phyloP scores from a whole-genome alignment of 1,140 invertebrate species.

The Drosophila orena region DNA sequence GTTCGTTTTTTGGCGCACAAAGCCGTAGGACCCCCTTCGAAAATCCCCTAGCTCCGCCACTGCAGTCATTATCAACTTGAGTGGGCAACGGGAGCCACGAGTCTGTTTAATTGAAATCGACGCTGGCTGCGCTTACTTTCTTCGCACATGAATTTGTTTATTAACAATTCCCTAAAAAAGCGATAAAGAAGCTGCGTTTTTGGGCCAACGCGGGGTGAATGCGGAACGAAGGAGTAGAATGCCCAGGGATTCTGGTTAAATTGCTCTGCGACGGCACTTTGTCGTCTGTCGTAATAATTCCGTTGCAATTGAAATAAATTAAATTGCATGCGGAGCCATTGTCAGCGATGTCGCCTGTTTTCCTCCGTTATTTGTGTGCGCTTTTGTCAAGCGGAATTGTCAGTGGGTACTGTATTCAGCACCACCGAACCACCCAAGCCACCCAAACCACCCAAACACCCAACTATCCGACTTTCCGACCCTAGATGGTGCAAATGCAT shows the following conservation, averaged over 20 bases:
- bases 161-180: slow-evolving; percentile 64
- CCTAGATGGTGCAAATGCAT: slow-evolving; percentile 5
- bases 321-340: slow-evolving; percentile 79
- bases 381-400: slow-evolving; percentile 61
- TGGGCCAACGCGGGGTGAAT: neutral
- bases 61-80: slow-evolving; percentile 39
- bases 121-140: slow-evolving; percentile 67
- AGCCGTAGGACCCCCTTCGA: neutral
- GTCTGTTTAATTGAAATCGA: slow-evolving; percentile 82
- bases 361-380: slow-evolving; percentile 52
- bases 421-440: slow-evolving; percentile 6
- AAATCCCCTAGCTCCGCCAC: neutral
- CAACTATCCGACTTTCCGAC: neutral
- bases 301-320: slow-evolving; percentile 81
- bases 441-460: neutral
- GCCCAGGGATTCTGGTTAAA: slow-evolving; percentile 42
- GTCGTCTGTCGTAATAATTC: slow-evolving; percentile 79
- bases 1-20: neutral
- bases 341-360: slow-evolving; percentile 54
- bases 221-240: too few relatives aligned
- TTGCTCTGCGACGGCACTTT: slow-evolving; percentile 69
- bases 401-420: slow-evolving; percentile 15
- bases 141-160: slow-evolving; percentile 72
- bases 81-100: slow-evolving; percentile 44
- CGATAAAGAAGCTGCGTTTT: slow-evolving; percentile 18